These are phyloP conservation scores for Agonopterix heracliana DNA, from an alignment of 2,888 invertebrate genomes.

Conservation along the genomic window DNA sequence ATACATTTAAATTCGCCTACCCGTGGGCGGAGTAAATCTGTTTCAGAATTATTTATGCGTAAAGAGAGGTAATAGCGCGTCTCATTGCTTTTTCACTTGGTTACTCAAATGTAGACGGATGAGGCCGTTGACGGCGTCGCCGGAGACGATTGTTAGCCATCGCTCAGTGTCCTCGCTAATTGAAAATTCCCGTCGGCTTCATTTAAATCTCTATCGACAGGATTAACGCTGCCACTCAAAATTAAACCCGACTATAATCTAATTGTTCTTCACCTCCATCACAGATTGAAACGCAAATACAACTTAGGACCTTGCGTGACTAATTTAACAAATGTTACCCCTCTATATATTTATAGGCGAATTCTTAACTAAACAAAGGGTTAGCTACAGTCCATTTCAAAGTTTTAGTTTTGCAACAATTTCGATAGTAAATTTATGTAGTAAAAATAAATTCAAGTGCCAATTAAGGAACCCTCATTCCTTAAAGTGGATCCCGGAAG, in stretches of 20 bases:
- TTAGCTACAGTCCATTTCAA: not conserved
- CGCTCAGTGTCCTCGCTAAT: constrained; percentile 72
- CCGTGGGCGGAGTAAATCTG: constrained; percentile 30
- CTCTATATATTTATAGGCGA: not conserved
- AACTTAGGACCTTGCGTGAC: constrained; percentile 21
- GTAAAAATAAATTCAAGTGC: constrained; percentile 58
- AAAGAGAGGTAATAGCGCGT: constrained; percentile 66
- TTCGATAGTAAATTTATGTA: constrained; percentile 25
- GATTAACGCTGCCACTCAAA: constrained; percentile 45
- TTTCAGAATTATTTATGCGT: constrained; percentile 54
- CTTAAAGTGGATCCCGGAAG: constrained; percentile 61
- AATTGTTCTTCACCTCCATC: constrained; percentile 35
- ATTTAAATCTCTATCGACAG: constrained; percentile 67
- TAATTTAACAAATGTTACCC: constrained; percentile 13
- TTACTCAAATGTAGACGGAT: constrained; percentile 72
- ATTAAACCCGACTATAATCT: constrained; percentile 47
- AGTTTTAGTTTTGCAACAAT: constrained; percentile 4
- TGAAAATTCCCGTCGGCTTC: constrained; percentile 69
- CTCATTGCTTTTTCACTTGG: constrained; percentile 73
- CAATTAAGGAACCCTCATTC: constrained; percentile 69
- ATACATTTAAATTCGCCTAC: constrained; percentile 5
- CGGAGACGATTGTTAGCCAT: constrained; percentile 69
- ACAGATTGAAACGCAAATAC: constrained; percentile 26
- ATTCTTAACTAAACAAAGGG: not conserved
- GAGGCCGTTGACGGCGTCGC: constrained; percentile 46